Base-by-base conservation (phyloP, 2,797 vertebrate species). In the Megaceryle alcyon region DNA sequence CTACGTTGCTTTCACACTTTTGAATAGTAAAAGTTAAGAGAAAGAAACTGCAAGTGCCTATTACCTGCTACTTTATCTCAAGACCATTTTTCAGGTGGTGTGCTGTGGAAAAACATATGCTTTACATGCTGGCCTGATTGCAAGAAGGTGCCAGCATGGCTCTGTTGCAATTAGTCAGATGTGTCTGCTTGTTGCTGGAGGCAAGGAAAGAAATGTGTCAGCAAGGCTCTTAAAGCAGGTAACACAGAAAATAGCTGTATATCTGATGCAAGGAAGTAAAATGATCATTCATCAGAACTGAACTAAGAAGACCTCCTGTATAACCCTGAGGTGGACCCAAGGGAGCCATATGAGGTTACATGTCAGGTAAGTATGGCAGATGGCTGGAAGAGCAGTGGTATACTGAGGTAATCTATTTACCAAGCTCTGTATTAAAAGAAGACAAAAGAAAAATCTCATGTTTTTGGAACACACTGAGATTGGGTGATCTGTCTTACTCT, bases 281-380 rank as follows among this genome's bases (percentile, higher is more conserved):
- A 46, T 0, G 9, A 41, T 63, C 10, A 1, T 49, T 78, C 33
- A n/a, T 44, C 31, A 37, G 66, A 54, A 57, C 37, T 78, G 71
- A 92, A 64, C 8, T 29, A 20, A 65, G 57, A 69, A 18, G 66
- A 82, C 35, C 0, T 43, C 10, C n/a, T 23, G 35, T 43, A 7
- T 19, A 82, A 56, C 10, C 44, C 51, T 20, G 39, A 39, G 65
- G 17, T 12, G 49, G 33, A 63, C 49, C 23, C 33, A 18, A n/a
- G 57, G 66, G 61, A 91, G 35, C 19, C 1, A 0, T 9, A 41
- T 2, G 10, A 76, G 23, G 60, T 56, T 84, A 35, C 0, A 0
- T 14, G n/a, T 18, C 44, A 57, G 26, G 31, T 13, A 64, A 92
- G 65, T 33, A 29, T 0, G 14, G 37, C 23, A 61, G 8, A 1